Evolutionary conservation across 1,140 invertebrate genomes (phyloP).

Genomic region (Subanguina moxae): DNA sequence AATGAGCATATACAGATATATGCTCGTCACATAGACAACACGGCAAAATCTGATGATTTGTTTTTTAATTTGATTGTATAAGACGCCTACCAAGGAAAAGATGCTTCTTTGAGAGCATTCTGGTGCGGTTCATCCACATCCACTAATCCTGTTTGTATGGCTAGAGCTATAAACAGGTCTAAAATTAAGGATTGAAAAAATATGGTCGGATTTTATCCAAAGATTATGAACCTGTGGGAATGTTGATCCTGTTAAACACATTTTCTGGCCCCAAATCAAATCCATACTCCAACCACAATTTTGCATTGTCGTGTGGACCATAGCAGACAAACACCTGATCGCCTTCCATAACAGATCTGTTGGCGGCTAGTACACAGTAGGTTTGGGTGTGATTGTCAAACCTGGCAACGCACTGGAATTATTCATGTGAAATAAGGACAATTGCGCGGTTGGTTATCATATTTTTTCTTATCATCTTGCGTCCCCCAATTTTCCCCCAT

Average conservation of each 20-base stretch:
- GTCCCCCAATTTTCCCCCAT: no score
- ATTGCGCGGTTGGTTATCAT: no score
- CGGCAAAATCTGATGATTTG: neutral
- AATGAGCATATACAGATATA: no score
- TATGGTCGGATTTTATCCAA: no score
- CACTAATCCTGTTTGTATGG: constrained; percentile 13
- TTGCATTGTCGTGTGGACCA: constrained; percentile 69
- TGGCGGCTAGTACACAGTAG: constrained; percentile 61
- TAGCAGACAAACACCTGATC: constrained; percentile 69
- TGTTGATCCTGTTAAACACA: constrained; percentile 64
- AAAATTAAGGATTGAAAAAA: no score
- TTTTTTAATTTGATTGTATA: neutral
- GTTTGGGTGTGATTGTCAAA: constrained; percentile 23
- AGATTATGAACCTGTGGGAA: constrained; percentile 42
- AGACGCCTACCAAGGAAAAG: constrained; percentile 27
- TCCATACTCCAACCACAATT: constrained; percentile 72
- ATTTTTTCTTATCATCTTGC: no score
- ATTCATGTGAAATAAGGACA: constrained; percentile 14
- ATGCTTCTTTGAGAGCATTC: constrained; percentile 31
- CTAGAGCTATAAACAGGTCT: constrained; percentile 48
- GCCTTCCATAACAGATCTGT: constrained; percentile 58
- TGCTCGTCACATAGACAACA: no score
- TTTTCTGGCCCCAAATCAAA: constrained; percentile 64
- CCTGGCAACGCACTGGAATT: constrained; percentile 27
- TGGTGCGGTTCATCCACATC: constrained; percentile 13